These are phyloP conservation scores for Muschampia plurimacula DNA, from an alignment of 2,888 invertebrate genomes.

Conservation along the genomic window DNA sequence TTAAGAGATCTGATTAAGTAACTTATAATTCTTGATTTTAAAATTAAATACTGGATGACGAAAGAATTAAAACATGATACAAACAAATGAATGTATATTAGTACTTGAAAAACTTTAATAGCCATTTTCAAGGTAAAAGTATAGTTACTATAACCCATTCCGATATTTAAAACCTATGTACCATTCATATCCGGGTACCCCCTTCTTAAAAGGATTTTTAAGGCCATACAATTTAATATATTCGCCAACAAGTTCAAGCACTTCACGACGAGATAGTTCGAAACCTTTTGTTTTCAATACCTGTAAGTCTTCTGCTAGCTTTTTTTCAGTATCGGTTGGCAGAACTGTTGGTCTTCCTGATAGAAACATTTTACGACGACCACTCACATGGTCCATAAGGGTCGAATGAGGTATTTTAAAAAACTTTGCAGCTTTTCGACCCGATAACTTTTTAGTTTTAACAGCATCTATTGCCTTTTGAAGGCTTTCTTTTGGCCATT, in stretches of 20 bases:
- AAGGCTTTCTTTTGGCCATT: background rate
- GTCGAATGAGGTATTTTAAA: constrained; percentile 1
- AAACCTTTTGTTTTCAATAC: background rate
- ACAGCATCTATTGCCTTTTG: background rate
- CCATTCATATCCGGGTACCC: background rate
- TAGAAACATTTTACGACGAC: background rate
- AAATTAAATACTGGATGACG: no score
- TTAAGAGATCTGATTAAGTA: no score
- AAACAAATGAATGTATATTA: background rate
- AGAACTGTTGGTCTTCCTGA: constrained; percentile 3
- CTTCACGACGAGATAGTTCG: background rate
- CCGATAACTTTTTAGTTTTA: background rate
- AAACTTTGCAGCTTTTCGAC: background rate
- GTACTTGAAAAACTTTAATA: background rate
- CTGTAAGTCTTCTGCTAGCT: constrained; percentile 2
- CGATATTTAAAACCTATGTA: background rate
- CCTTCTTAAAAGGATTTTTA: constrained; percentile 2
- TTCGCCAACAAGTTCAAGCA: background rate
- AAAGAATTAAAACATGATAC: no score
- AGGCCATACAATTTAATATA: constrained; percentile 2
- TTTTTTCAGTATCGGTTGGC: background rate
- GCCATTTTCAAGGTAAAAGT: background rate
- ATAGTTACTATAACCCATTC: background rate
- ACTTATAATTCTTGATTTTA: no score
- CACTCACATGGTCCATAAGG: background rate